These are phyloP conservation scores for Drosophila arizonae DNA, from an alignment of 1,140 invertebrate species.

Conservation along the genomic window DNA sequence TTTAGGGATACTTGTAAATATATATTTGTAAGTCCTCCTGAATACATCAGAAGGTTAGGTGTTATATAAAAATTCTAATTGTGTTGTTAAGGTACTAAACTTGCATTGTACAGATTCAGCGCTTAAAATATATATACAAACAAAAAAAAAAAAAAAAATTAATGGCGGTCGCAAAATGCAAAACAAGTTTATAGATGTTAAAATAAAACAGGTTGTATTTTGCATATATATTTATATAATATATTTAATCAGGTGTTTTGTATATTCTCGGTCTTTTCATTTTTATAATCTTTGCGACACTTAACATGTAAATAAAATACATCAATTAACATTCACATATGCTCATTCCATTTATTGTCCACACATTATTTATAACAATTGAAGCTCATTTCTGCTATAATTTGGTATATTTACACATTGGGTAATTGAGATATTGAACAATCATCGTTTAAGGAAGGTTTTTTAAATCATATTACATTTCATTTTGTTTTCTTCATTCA, in stretches of 20 bases:
- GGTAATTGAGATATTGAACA: slow-evolving; percentile 45
- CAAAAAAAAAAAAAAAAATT: no score
- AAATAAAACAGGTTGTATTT: background rate
- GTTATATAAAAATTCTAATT: no score
- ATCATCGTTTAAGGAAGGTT: no score
- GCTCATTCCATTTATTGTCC: slow-evolving; percentile 71
- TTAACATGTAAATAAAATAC: slow-evolving; percentile 57
- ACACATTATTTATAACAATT: slow-evolving; percentile 64
- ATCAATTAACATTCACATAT: slow-evolving; percentile 62
- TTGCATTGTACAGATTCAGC: no score
- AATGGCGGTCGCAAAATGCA: background rate
- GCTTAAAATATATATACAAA: no score
- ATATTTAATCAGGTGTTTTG: slow-evolving; percentile 16
- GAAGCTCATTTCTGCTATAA: slow-evolving; percentile 57
- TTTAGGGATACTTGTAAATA: no score
- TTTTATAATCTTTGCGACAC: slow-evolving; percentile 56
- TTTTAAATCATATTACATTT: slow-evolving; percentile 38
- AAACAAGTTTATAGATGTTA: background rate
- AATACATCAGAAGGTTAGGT: no score
- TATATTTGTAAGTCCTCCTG: no score
- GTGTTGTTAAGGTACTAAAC: no score
- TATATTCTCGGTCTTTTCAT: slow-evolving; percentile 69
- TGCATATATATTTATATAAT: background rate
- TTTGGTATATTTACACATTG: slow-evolving; percentile 30
- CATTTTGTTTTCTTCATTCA: background rate